Conservation (phyloP, 2,888 invertebrate species). For the Polydrusus cervinus region DNA sequence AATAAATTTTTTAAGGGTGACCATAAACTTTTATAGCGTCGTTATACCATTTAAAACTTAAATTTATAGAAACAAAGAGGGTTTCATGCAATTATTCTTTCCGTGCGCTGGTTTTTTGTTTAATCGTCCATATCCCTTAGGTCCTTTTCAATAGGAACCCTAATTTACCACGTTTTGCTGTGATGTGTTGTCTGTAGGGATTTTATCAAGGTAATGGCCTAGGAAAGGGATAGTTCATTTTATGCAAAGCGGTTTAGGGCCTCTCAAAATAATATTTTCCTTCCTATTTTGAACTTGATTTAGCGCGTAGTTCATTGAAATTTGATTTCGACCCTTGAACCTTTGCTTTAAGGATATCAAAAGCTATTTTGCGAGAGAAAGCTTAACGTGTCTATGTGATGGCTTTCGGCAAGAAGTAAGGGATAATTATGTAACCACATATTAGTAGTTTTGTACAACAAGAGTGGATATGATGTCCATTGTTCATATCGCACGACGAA, state of each 20-base stretch:
- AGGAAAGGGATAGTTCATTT: slow-evolving; percentile 12
- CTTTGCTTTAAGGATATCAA: neutral
- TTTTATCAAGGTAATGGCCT: slow-evolving; percentile 20
- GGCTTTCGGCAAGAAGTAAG: neutral
- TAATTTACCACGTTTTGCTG: slow-evolving; percentile 10
- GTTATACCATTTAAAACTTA: neutral
- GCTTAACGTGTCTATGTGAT: neutral
- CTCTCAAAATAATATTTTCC: slow-evolving; percentile 20
- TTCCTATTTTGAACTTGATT: slow-evolving; percentile 14
- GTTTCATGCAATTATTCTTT: neutral
- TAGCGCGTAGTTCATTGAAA: slow-evolving; percentile 17
- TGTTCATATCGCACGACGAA: too few species aligned
- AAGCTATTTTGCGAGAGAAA: neutral
- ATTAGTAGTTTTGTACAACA: too few species aligned
- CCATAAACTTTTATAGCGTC: neutral
- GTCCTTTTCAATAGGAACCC: slow-evolving; percentile 15
- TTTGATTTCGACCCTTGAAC: slow-evolving; percentile 15
- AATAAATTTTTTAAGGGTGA: slow-evolving; percentile 1
- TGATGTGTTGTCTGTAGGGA: slow-evolving; percentile 19
- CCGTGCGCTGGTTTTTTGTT: neutral
- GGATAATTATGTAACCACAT: neutral
- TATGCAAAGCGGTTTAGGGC: slow-evolving; percentile 22
- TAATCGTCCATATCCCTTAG: slow-evolving; percentile 6
- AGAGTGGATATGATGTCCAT: too few species aligned
- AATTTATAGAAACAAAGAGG: slow-evolving; percentile 1